phyloP scores from a whole-genome alignment of 2,113 vertebrate genomes.

The Chaenocephalus aceratus region DNA sequence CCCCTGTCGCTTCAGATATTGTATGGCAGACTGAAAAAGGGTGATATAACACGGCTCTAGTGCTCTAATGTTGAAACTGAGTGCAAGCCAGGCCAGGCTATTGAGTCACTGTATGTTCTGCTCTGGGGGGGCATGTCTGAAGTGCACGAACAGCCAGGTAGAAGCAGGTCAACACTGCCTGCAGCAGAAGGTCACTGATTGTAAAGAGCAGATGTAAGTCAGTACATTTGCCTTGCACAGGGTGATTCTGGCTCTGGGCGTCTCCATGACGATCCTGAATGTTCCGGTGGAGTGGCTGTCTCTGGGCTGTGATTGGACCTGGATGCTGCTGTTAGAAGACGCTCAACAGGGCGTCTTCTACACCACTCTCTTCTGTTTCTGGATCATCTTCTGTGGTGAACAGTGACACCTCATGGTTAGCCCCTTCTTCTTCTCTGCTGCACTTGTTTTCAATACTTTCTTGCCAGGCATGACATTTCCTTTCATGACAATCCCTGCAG shows the following conservation, averaged over 20 bases:
- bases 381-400: conserved; percentile 97
- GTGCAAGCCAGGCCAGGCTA: no score
- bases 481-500: conserved; percentile 67
- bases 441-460: neutral
- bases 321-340: conserved; percentile 94
- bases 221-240: conserved; percentile 67
- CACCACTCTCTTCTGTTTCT: conserved; percentile 92
- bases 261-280: conserved; percentile 96
- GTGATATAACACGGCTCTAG: no score
- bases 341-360: conserved; percentile 94
- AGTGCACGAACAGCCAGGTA: no score
- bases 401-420: conserved; percentile 96
- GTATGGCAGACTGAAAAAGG: no score
- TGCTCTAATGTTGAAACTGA: no score
- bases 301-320: conserved; percentile 97
- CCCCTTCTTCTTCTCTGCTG: neutral
- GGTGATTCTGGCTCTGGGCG: conserved; percentile 92
- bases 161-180: conserved; percentile 12
- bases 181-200: neutral
- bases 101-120: no score
- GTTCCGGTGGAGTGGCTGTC: conserved; percentile 94
- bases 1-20: no score
- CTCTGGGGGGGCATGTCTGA: no score
- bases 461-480: neutral
- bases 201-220: conserved; percentile 8